Evolutionary conservation across 2,797 vertebrate species (phyloP).

Genomic region (Eutrigla gurnardus): DNA sequence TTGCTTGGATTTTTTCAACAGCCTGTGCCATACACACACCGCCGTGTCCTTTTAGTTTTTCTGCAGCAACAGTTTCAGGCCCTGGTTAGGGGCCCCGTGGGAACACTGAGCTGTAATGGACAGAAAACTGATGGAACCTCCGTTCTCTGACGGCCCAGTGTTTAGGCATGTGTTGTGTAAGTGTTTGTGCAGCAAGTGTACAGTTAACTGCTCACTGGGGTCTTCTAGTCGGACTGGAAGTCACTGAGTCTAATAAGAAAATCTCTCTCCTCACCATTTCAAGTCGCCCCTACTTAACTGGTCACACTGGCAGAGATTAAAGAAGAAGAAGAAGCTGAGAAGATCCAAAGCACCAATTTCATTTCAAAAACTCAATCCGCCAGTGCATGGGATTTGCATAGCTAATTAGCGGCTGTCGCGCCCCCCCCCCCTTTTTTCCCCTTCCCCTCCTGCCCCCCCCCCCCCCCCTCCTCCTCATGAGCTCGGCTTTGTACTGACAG

Average conservation of each 20-base stretch:
- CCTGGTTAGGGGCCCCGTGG: conserved; percentile 47
- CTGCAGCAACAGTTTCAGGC: conserved; percentile 60
- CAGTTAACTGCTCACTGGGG: conserved; percentile 63
- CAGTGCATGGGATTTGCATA: conserved; percentile 83
- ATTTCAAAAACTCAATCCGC: conserved; percentile 78
- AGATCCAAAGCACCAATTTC: conserved; percentile 83
- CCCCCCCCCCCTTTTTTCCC: conserved; percentile 17
- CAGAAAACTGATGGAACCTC: conserved; percentile 69
- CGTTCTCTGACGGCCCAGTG: conserved; percentile 54
- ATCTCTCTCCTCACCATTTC: conserved; percentile 70
- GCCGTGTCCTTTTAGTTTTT: conserved; percentile 43
- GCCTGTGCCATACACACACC: conserved; percentile 5
- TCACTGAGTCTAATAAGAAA: conserved; percentile 69
- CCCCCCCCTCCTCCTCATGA: conserved; percentile 64
- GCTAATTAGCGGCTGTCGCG: conserved; percentile 80
- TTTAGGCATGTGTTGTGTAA: conserved; percentile 39
- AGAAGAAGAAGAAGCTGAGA: conserved; percentile 46
- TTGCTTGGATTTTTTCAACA: conserved; percentile 10
- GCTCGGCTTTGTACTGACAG: conserved; percentile 83
- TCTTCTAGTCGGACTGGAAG: conserved; percentile 49
- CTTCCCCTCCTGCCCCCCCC: conserved; percentile 33
- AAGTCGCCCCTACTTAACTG: conserved; percentile 66
- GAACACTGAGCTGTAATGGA: conserved; percentile 66
- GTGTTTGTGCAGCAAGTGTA: conserved; percentile 37
- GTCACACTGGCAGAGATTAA: conserved; percentile 73